These are phyloP conservation scores for Ectemnius cavifrons DNA, from an alignment of 2,888 invertebrate species.

Conservation along the genomic window DNA sequence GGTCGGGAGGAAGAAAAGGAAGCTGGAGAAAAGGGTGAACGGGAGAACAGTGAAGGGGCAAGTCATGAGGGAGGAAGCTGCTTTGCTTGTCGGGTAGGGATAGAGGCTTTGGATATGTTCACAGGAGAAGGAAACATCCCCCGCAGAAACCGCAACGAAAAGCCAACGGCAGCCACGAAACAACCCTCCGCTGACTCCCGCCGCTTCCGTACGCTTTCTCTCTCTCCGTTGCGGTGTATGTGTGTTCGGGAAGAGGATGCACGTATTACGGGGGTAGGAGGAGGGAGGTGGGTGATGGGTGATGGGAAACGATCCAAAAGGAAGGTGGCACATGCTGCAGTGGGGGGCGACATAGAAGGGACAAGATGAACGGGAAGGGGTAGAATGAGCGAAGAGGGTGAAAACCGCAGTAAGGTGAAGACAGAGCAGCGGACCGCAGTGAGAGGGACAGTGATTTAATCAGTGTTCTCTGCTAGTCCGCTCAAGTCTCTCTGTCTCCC, in stretches of 20 bases:
- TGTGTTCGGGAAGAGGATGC: slow-evolving; percentile 52
- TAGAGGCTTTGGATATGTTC: slow-evolving; percentile 61
- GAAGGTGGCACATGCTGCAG: background rate
- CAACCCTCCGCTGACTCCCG: slow-evolving; percentile 58
- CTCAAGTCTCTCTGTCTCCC: no score
- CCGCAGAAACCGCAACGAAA: slow-evolving; percentile 67
- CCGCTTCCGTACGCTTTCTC: background rate
- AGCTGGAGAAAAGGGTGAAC: slow-evolving; percentile 15
- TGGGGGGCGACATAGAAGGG: slow-evolving; percentile 23
- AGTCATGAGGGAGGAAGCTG: slow-evolving; percentile 37
- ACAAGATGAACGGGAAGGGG: slow-evolving; percentile 40
- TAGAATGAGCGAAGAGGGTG: slow-evolving; percentile 31
- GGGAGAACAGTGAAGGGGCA: slow-evolving; percentile 9
- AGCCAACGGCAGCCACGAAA: slow-evolving; percentile 63
- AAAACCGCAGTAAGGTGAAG: slow-evolving; percentile 39
- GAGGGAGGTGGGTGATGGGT: slow-evolving; percentile 5
- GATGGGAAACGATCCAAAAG: background rate
- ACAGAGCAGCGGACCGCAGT: slow-evolving; percentile 35
- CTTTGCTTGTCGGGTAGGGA: slow-evolving; percentile 18
- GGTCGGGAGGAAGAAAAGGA: slow-evolving; percentile 19
- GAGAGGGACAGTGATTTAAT: slow-evolving; percentile 58
- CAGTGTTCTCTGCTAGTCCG: slow-evolving; percentile 39
- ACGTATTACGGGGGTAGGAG: slow-evolving; percentile 32
- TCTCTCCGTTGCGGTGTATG: background rate
- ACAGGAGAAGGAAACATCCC: slow-evolving; percentile 72